Evolutionary conservation across 2,797 vertebrate species (phyloP), one percentile per base, ranked within the genome.

Genomic region (Geotrypetes seraphini): DNA sequence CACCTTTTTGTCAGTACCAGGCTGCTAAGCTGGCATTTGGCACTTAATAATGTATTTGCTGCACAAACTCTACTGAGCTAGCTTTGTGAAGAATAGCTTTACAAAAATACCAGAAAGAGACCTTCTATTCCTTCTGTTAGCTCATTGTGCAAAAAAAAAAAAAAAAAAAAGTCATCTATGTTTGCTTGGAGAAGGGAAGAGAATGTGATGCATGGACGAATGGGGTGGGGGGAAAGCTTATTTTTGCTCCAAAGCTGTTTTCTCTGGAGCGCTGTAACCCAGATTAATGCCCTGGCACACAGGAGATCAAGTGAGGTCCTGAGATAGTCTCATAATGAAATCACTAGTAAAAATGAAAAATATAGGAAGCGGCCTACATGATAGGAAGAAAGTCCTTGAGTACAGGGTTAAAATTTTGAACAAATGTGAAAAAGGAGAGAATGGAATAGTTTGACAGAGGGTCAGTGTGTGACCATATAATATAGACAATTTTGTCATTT

Each of bases 151-250:
- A 26, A 41, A 58, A 64, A n/a, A n/a, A n/a, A n/a, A n/a, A n/a
- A n/a, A n/a, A n/a, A n/a, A n/a, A n/a, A 68, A 60, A 65, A 58
- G 57, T 52, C 44, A 39, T 32, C 23, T 41, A 36, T 66, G 50
- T 69, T 71, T 74, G 53, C 48, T 28, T 39, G 50, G 50, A 47
- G 29, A 28, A 35, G 24, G 3, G 0, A 29, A 49, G 30, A 22
- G 21, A 63, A 50, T 38, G 25, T 40, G 62, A 47, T n/a, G 36
- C 22, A 43, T 48, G 24, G 0, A 1, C 19, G n/a, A n/a, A 23
- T n/a, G n/a, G n/a, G n/a, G n/a, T n/a, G n/a, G 17, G 23, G 11
- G 12, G 19, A 47, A 28, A 28, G 10, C 33, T 57, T 47, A 20
- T 19, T 25, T 53, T 57, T 19, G 47, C 39, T 50, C 31, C 34